Percentiles rank a stretch among this genome's conserved stretches.
These are phyloP conservation scores for Lordiphosa fenestrarum DNA, from an alignment of 2,888 invertebrate species.

Conservation along the genomic window DNA sequence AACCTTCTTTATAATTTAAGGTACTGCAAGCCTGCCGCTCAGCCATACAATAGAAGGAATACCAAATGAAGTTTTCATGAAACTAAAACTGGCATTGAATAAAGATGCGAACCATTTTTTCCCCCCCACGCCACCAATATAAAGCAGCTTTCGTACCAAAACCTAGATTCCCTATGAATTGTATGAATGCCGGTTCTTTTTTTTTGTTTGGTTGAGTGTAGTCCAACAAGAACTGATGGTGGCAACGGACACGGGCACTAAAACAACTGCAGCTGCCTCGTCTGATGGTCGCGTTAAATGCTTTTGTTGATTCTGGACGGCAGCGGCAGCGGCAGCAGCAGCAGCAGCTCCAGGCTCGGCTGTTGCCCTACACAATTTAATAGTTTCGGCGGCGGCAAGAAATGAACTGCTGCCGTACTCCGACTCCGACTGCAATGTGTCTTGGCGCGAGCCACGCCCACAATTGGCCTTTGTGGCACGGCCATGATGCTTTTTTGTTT, in stretches of 20 bases:
- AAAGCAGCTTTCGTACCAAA: too few relatives aligned
- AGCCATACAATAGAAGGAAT: too few relatives aligned
- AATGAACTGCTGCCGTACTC: constrained; percentile 64
- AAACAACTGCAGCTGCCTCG: constrained; percentile 61
- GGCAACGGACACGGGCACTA: constrained; percentile 40
- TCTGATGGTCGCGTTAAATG: constrained; percentile 65
- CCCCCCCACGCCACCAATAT: too few relatives aligned
- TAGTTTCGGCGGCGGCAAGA: constrained; percentile 57
- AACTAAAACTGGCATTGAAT: too few relatives aligned
- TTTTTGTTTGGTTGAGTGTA: too few relatives aligned
- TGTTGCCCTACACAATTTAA: constrained; percentile 48
- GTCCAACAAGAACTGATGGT: not conserved
- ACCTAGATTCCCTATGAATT: too few relatives aligned
- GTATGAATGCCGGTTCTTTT: too few relatives aligned
- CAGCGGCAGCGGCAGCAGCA: constrained; percentile 15
- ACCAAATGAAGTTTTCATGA: too few relatives aligned
- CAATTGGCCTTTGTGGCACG: constrained; percentile 64
- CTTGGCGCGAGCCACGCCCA: constrained; percentile 50
- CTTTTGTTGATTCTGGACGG: constrained; percentile 69
- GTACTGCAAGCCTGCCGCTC: too few relatives aligned
- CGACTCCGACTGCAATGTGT: constrained; percentile 56
- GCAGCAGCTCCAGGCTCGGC: not conserved
- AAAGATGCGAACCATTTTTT: too few relatives aligned
- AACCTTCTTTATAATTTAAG: too few relatives aligned
- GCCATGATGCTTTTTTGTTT: constrained; percentile 27